Percentiles rank a stretch among this genome's conserved stretches.
Evolutionary conservation across 2,113 vertebrate species (phyloP).

Genomic region (Litocranius walleri): DNA sequence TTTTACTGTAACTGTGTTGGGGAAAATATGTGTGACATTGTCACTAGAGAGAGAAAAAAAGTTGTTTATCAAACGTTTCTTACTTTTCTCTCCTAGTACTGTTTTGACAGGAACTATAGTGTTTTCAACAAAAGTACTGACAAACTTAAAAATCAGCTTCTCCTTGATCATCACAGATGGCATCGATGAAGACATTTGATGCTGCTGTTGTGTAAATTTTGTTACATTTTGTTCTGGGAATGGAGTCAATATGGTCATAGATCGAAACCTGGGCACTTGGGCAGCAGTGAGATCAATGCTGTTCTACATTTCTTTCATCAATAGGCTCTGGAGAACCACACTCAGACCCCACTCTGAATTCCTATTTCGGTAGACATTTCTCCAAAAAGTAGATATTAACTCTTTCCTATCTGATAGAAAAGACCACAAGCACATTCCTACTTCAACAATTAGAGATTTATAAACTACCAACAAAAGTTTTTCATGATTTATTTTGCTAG

Average conservation of each 20-base stretch:
- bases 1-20: neutral
- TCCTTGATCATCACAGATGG: neutral
- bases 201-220: constrained; percentile 35
- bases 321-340: constrained; percentile 3
- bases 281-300: constrained; percentile 46
- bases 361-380: neutral
- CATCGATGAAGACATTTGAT: neutral
- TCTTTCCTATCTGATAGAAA: neutral
- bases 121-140: constrained; percentile 25
- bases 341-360: neutral
- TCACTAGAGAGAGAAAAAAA: neutral
- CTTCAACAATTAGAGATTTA: neutral
- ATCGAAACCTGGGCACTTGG: constrained; percentile 44
- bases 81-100: neutral
- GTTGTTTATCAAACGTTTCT: neutral
- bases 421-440: neutral
- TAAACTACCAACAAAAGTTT: neutral
- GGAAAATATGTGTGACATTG: neutral
- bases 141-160: neutral
- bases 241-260: constrained; percentile 24
- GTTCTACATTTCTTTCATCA: constrained; percentile 52
- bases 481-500: neutral
- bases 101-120: neutral
- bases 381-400: constrained; percentile 21
- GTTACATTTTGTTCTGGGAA: constrained; percentile 53